A percentile compares a stretch with the other conserved stretches of the same genome.
Conservation (phyloP, 1,140 invertebrate genomes). For the Nephila pilipes region DNA sequence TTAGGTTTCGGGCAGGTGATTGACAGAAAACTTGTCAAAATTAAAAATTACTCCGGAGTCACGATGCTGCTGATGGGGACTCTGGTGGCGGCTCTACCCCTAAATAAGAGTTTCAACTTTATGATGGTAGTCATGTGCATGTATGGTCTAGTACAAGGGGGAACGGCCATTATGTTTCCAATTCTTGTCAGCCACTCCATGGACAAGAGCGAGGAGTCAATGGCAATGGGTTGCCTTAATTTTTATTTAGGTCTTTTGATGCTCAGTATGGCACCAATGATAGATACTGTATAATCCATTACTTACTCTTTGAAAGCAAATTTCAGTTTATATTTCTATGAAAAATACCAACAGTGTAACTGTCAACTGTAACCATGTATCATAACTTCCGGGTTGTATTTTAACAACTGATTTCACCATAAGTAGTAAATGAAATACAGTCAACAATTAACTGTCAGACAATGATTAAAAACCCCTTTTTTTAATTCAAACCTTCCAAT, state of each 20-base stretch:
- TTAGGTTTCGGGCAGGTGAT: conserved; percentile 71
- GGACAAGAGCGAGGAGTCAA: conserved; percentile 67
- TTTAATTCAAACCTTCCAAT: too few relatives aligned
- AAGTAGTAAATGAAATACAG: too few relatives aligned
- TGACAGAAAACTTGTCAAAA: conserved; percentile 53
- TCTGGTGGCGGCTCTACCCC: conserved; percentile 24
- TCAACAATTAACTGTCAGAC: too few relatives aligned
- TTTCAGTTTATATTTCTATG: too few relatives aligned
- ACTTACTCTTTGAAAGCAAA: not conserved
- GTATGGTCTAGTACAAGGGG: conserved; percentile 66
- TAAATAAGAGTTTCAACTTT: conserved; percentile 57
- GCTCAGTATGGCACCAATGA: conserved; percentile 67
- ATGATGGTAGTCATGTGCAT: conserved; percentile 59
- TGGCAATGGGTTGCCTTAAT: conserved; percentile 72
- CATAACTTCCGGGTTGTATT: too few relatives aligned
- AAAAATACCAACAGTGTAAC: too few relatives aligned
- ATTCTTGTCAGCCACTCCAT: conserved; percentile 53
- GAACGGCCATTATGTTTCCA: conserved; percentile 71
- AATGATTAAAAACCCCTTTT: too few relatives aligned
- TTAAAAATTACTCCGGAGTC: conserved; percentile 59
- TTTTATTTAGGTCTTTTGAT: conserved; percentile 70
- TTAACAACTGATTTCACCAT: too few relatives aligned
- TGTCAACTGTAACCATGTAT: too few relatives aligned
- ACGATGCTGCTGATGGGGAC: conserved; percentile 53
- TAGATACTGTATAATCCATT: conserved; percentile 21